Conservation (phyloP, 2,113 vertebrate species). For the Pycnonotus jocosus region DNA sequence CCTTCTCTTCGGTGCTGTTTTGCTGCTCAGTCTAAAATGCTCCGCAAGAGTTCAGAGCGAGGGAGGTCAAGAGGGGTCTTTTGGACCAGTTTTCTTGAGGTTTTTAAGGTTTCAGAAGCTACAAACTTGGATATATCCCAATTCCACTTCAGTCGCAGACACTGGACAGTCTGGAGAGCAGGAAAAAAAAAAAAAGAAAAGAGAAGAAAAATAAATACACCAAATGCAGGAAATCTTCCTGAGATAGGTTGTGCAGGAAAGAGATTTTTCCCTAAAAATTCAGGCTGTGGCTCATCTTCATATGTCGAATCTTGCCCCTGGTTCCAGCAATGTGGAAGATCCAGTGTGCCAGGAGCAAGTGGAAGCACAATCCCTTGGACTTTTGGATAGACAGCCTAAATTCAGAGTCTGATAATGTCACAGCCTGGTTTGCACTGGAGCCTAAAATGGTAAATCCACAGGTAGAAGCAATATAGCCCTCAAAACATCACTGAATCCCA, state of each 20-base stretch:
- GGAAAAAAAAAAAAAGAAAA: not conserved
- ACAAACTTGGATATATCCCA: conserved; percentile 2
- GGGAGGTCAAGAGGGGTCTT: conserved; percentile 60
- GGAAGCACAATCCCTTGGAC: not conserved
- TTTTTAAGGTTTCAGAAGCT: conserved; percentile 60
- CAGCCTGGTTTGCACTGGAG: not conserved
- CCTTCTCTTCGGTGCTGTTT: not conserved
- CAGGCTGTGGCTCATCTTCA: not conserved
- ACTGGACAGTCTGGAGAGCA: conserved; percentile 49
- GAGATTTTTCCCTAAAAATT: not conserved
- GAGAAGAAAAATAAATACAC: not conserved
- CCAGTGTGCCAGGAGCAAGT: not conserved
- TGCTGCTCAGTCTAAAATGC: conserved; percentile 60
- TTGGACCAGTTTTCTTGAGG: conserved; percentile 64
- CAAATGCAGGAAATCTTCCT: not conserved
- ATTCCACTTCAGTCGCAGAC: conserved; percentile 23
- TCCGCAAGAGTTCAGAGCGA: conserved; percentile 26
- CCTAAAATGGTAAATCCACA: not conserved
- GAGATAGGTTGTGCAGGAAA: not conserved
- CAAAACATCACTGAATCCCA: no score
- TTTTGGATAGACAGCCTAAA: not conserved
- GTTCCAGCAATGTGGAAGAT: accelerated
- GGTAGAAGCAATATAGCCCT: not conserved
- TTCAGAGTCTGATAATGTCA: not conserved
- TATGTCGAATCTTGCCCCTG: not conserved